phyloP scores from a whole-genome alignment of 2,797 vertebrate species.

The Eleutherodactylus coqui region DNA sequence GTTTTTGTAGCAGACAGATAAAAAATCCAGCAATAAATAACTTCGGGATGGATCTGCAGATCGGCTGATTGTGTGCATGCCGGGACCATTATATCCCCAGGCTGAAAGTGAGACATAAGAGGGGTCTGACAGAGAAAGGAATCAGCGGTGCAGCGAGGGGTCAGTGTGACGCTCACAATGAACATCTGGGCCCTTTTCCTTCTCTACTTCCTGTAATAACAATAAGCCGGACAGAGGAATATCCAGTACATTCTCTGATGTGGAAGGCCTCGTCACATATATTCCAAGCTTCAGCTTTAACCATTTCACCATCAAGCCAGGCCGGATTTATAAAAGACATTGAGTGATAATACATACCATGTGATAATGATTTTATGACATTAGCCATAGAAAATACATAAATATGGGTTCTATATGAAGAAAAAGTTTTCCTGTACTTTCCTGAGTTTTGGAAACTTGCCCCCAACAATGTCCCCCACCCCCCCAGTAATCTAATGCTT shows the following conservation, averaged over 20 bases:
- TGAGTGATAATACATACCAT: background rate
- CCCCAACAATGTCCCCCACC: too few relatives aligned
- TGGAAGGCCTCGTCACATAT: constrained; percentile 20
- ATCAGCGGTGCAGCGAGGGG: constrained; percentile 57
- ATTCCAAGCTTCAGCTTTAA: constrained; percentile 15
- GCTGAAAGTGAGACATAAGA: constrained; percentile 46
- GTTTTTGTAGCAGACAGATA: background rate
- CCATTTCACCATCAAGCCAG: background rate
- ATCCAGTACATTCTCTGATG: constrained; percentile 36
- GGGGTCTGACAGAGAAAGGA: constrained; percentile 60
- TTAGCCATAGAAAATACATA: too few relatives aligned
- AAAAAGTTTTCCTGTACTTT: too few relatives aligned
- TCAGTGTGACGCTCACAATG: constrained; percentile 57
- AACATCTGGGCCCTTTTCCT: constrained; percentile 62
- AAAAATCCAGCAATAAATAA: background rate
- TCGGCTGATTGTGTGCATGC: background rate
- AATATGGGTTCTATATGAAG: too few relatives aligned
- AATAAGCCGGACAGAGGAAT: constrained; percentile 55
- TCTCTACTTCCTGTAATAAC: constrained; percentile 59
- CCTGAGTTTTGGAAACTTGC: too few relatives aligned
- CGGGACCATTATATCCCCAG: background rate
- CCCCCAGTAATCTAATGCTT: too few relatives aligned
- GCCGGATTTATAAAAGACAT: background rate
- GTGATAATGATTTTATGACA: background rate
- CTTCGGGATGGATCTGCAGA: background rate